These are phyloP conservation scores for Caenorhabditis sp. DNA, from an alignment of 2,888 invertebrate genomes.

Conservation along the genomic window DNA sequence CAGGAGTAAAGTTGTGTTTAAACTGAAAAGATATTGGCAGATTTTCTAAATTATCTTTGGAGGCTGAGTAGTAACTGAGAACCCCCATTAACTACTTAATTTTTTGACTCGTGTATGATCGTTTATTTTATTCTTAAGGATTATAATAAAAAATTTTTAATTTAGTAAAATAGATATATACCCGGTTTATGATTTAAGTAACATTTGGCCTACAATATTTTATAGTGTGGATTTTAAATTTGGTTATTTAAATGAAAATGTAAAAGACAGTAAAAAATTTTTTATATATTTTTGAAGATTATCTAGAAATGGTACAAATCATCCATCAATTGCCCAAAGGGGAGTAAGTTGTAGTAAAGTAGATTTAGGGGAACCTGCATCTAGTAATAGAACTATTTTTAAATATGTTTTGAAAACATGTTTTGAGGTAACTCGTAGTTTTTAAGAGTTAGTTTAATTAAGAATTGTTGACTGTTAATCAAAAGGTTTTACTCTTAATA, in stretches of 20 bases:
- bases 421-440: conserved; percentile 48
- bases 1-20: conserved; percentile 64
- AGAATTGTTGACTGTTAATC: conserved; percentile 60
- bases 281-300: conserved; percentile 63
- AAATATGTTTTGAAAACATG: conserved; percentile 60
- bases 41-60: conserved; percentile 63
- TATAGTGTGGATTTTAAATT: conserved; percentile 47
- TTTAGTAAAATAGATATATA: conserved; percentile 63
- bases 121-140: conserved; percentile 63
- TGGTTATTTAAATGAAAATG: conserved; percentile 52
- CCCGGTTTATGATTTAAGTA: conserved; percentile 55
- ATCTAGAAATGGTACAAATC: conserved; percentile 61
- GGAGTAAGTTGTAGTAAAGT: conserved; percentile 68
- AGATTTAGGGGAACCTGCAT: conserved; percentile 61
- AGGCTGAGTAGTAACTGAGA: conserved; percentile 61
- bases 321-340: conserved; percentile 65
- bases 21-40: conserved; percentile 66
- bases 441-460: conserved; percentile 58
- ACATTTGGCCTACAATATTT: conserved; percentile 58
- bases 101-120: conserved; percentile 60
- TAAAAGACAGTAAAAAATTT: conserved; percentile 60
- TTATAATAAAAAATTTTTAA: conserved; percentile 57
- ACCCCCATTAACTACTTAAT: conserved; percentile 60
- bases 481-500: conserved; percentile 52
- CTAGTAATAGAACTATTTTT: conserved; percentile 55